Conservation (phyloP, 2,888 invertebrate genomes). For the Drosophila rubida region DNA sequence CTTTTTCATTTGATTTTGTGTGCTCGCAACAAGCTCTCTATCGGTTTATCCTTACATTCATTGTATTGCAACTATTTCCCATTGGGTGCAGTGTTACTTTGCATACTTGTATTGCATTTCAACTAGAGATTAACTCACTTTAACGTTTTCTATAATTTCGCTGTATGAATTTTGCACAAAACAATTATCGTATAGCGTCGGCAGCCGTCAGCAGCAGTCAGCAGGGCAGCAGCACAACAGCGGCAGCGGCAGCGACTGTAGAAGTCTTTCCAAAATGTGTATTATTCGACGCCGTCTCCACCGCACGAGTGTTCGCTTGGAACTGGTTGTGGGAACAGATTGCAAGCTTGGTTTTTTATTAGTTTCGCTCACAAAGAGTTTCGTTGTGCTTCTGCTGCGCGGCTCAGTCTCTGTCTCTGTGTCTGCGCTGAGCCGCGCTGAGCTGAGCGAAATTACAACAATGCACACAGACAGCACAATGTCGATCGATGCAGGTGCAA, state of each 20-base stretch:
- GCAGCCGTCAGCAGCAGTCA: background rate
- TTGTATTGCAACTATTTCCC: constrained; percentile 8
- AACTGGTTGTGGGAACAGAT: constrained; percentile 82
- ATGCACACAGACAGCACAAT: constrained; percentile 17
- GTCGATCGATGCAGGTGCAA: constrained; percentile 33
- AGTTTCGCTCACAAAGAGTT: constrained; percentile 80
- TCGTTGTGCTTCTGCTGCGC: constrained; percentile 66
- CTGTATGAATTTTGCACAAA: constrained; percentile 13
- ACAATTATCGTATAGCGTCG: constrained; percentile 11
- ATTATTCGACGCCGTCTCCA: constrained; percentile 55
- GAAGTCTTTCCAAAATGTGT: constrained; percentile 23
- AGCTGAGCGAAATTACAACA: constrained; percentile 55
- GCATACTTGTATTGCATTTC: background rate
- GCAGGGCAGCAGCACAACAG: too few species aligned
- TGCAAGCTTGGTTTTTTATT: constrained; percentile 79
- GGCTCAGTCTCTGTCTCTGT: background rate
- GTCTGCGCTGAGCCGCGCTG: constrained; percentile 26
- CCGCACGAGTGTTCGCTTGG: constrained; percentile 60
- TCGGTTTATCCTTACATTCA: constrained; percentile 24
- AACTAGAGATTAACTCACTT: constrained; percentile 39
- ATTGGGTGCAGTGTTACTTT: constrained; percentile 7
- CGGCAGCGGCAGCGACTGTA: constrained; percentile 2
- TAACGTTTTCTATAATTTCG: constrained; percentile 17
- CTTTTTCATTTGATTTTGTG: constrained; percentile 42
- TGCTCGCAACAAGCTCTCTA: background rate